phyloP scores from a whole-genome alignment of 2,888 invertebrate genomes.

The Drymonia ruficornis region DNA sequence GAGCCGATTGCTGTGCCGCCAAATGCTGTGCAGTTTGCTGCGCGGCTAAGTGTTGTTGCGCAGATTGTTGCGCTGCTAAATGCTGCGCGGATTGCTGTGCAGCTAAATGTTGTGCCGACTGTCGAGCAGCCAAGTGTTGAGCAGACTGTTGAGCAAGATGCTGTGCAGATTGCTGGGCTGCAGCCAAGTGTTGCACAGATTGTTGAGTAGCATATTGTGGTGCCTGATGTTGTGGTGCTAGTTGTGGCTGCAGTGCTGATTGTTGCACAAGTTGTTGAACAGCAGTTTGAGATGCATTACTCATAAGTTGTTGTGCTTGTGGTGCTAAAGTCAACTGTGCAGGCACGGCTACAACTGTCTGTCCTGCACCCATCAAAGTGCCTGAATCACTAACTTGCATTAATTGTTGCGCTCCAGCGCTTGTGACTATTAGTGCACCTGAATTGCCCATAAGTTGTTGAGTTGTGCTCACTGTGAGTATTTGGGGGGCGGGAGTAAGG shows the following conservation, averaged over 20 bases:
- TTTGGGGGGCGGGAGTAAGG: constrained; percentile 76
- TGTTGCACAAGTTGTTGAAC: constrained; percentile 77
- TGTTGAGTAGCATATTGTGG: constrained; percentile 71
- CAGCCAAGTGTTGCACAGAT: constrained; percentile 69
- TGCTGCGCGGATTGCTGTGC: constrained; percentile 64
- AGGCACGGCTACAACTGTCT: constrained; percentile 78
- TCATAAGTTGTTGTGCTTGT: constrained; percentile 71
- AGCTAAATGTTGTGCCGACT: constrained; percentile 54
- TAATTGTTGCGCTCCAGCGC: constrained; percentile 79
- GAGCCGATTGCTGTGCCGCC: constrained; percentile 63
- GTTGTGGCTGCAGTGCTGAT: constrained; percentile 68
- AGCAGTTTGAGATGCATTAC: constrained; percentile 69
- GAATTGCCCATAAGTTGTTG: constrained; percentile 79
- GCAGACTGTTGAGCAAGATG: constrained; percentile 63
- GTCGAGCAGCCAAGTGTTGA: constrained; percentile 57
- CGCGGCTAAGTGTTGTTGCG: constrained; percentile 52
- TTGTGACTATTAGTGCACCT: constrained; percentile 77
- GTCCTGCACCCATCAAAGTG: constrained; percentile 77
- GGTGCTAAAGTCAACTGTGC: constrained; percentile 76
- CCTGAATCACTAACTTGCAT: constrained; percentile 83
- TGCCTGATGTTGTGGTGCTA: constrained; percentile 70
- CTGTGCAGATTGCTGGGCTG: constrained; percentile 60
- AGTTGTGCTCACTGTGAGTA: constrained; percentile 78
- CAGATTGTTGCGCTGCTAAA: constrained; percentile 61
- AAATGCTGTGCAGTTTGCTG: constrained; percentile 60